phyloP scores from a whole-genome alignment of 1,140 invertebrate genomes.

The Anastrepha obliqua region DNA sequence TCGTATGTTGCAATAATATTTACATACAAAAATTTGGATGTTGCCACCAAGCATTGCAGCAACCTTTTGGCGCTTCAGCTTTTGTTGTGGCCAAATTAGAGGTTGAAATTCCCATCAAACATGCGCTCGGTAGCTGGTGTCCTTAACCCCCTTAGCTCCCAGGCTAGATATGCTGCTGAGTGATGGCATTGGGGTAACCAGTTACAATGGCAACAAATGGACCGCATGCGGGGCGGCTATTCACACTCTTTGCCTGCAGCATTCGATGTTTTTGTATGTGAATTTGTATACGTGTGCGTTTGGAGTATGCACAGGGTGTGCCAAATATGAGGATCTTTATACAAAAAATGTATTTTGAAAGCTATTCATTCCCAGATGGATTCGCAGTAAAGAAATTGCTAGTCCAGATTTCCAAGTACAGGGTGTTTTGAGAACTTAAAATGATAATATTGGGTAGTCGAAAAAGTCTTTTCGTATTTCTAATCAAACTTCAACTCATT shows the following conservation, averaged over 20 bases:
- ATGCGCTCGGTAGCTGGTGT: neutral
- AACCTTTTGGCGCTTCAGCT: neutral
- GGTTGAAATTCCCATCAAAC: conserved; percentile 13
- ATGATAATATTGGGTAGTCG: too few relatives aligned
- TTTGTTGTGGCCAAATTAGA: conserved; percentile 42
- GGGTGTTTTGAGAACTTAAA: too few relatives aligned
- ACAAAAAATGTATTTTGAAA: too few relatives aligned
- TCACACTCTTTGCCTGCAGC: neutral
- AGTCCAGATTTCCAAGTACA: too few relatives aligned
- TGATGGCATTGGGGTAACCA: neutral
- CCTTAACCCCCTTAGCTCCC: neutral
- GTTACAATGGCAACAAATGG: neutral
- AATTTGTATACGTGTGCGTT: too few relatives aligned
- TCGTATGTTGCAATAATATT: neutral
- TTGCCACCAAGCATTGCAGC: neutral
- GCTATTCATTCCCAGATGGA: too few relatives aligned
- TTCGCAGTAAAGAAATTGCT: too few relatives aligned
- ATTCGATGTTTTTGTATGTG: neutral
- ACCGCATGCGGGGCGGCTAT: neutral
- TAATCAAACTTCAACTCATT: too few relatives aligned
- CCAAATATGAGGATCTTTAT: too few relatives aligned
- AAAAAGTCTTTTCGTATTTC: too few relatives aligned
- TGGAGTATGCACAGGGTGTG: too few relatives aligned
- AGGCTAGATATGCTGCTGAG: conserved; percentile 5
- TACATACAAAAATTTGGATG: neutral